These are phyloP conservation scores for Drosophila pallidifrons DNA, from an alignment of 1,140 invertebrate genomes.

Conservation along the genomic window DNA sequence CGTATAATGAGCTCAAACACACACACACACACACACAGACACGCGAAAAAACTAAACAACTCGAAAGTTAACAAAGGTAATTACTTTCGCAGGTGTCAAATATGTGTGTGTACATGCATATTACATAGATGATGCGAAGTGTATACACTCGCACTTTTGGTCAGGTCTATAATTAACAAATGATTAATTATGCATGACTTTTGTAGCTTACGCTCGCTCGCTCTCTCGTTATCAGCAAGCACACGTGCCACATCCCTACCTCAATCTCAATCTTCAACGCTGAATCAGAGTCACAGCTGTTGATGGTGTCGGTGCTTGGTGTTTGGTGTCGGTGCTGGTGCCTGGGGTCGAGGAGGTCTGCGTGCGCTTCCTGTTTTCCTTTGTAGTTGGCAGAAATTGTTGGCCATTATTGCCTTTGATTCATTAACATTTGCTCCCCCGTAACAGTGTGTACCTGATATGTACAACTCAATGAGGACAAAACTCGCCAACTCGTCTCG, in stretches of 20 bases:
- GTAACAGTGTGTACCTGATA: slow-evolving; percentile 8
- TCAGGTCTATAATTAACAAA: slow-evolving; percentile 81
- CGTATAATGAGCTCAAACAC: slow-evolving; percentile 58
- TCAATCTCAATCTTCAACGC: slow-evolving; percentile 8
- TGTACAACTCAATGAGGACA: slow-evolving; percentile 13
- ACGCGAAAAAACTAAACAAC: slow-evolving; percentile 61
- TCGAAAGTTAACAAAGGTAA: slow-evolving; percentile 78
- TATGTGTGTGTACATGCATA: slow-evolving; percentile 56
- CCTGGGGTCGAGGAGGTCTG: slow-evolving; percentile 20
- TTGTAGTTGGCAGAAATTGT: slow-evolving; percentile 67
- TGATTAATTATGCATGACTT: slow-evolving; percentile 83
- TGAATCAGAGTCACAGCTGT: slow-evolving; percentile 5
- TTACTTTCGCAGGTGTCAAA: slow-evolving; percentile 78
- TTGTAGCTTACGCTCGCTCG: slow-evolving; percentile 55
- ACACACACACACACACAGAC: slow-evolving; percentile 34
- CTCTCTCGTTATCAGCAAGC: slow-evolving; percentile 65
- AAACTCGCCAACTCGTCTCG: slow-evolving; percentile 7
- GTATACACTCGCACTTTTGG: slow-evolving; percentile 26
- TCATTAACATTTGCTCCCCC: slow-evolving; percentile 72
- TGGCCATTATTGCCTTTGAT: slow-evolving; percentile 69
- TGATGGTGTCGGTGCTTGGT: not conserved
- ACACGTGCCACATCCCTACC: slow-evolving; percentile 45
- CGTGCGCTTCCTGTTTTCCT: slow-evolving; percentile 56
- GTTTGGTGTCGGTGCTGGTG: not conserved
- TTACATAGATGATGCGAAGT: slow-evolving; percentile 31